phyloP scores from a whole-genome alignment of 2,113 vertebrate genomes.

The Gymnorhina tibicen region DNA sequence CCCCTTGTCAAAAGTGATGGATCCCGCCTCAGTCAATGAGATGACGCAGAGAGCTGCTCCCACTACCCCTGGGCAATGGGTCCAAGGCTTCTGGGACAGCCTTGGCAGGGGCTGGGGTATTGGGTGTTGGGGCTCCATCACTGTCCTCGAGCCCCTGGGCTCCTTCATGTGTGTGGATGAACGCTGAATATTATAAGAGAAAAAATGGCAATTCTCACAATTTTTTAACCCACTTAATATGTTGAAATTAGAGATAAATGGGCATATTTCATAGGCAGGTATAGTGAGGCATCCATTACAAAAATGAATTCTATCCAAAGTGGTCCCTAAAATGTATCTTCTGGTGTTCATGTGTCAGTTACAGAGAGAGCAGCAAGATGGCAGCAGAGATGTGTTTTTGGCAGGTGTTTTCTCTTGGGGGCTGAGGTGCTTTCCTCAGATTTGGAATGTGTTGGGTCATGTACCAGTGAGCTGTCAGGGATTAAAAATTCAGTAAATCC shows the following conservation, averaged over 20 bases:
- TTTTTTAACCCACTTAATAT: neutral
- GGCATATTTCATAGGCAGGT: neutral
- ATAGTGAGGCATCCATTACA: neutral
- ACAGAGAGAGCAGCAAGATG: slow-evolving; percentile 14
- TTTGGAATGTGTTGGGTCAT: neutral
- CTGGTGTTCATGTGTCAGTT: neutral
- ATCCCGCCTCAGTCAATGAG: accelerated
- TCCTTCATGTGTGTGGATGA: accelerated
- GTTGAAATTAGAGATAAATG: neutral
- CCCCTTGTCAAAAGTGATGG: neutral
- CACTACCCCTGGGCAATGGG: accelerated
- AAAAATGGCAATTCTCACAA: accelerated
- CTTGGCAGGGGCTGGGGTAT: neutral
- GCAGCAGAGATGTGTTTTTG: slow-evolving; percentile 56
- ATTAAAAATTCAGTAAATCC: neutral
- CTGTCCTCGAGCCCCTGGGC: accelerated
- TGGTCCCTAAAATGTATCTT: neutral
- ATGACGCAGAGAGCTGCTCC: neutral
- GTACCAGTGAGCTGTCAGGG: neutral
- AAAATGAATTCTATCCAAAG: neutral
- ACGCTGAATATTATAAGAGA: neutral
- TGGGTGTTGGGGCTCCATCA: accelerated
- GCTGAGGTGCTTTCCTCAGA: neutral
- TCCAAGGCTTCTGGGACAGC: neutral
- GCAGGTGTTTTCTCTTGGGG: neutral